These are phyloP conservation scores for Drosophila trapezifrons DNA, from an alignment of 1,140 invertebrate species.

Conservation along the genomic window DNA sequence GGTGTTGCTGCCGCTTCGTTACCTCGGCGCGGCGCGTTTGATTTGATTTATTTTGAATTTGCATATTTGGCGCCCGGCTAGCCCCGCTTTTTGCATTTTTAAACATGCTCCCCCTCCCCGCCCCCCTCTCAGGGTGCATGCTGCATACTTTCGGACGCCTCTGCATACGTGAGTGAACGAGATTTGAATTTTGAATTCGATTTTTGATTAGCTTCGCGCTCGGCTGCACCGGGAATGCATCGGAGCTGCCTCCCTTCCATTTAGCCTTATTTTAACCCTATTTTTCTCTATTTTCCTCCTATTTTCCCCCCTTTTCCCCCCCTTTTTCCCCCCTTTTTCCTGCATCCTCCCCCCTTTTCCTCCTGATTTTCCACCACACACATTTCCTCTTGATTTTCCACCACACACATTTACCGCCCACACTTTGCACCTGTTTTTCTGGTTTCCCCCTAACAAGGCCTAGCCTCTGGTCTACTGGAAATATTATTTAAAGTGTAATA, in stretches of 20 bases:
- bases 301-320: not conserved
- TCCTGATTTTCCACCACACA: not conserved
- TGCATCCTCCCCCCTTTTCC: too few species aligned
- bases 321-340: not conserved
- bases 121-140: not conserved
- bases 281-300: not conserved
- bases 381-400: not conserved
- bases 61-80: constrained; percentile 63
- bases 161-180: constrained; percentile 56
- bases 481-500: too few species aligned
- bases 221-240: constrained; percentile 16
- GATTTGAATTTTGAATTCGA: constrained; percentile 62
- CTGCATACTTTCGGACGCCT: constrained; percentile 75
- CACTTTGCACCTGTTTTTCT: not conserved
- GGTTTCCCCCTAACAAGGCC: too few species aligned
- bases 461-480: too few species aligned
- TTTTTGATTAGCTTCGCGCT: constrained; percentile 59
- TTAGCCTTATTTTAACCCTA: not conserved
- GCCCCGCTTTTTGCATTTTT: constrained; percentile 64
- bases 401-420: not conserved
- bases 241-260: too few species aligned
- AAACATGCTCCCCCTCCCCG: constrained; percentile 36
- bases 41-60: constrained; percentile 82
- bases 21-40: constrained; percentile 74
- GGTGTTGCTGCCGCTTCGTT: constrained; percentile 81